phyloP scores from a whole-genome alignment of 2,888 invertebrate genomes.

The Tanytarsus gracilentus region DNA sequence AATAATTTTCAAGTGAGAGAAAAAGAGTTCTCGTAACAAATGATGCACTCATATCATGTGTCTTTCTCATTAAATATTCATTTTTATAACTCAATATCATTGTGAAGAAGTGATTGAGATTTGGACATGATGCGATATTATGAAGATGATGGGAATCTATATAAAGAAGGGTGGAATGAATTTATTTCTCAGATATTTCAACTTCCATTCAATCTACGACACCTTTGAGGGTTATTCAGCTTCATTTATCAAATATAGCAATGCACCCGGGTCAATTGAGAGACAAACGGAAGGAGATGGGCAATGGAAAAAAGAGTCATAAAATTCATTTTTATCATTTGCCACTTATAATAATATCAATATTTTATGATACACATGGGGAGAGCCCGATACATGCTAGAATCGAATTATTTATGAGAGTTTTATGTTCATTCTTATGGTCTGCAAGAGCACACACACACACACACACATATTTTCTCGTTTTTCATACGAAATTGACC shows the following conservation, averaged over 20 bases:
- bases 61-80: conserved; percentile 27
- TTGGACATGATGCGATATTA: not conserved
- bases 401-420: conserved; percentile 24
- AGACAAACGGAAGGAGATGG: not conserved
- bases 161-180: not conserved
- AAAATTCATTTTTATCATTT: conserved; percentile 29
- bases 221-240: conserved; percentile 23
- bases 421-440: conserved; percentile 9
- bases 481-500: conserved; percentile 13
- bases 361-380: conserved; percentile 27
- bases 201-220: conserved; percentile 19
- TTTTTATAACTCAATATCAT: conserved; percentile 28
- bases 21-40: conserved; percentile 4
- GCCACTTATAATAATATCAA: conserved; percentile 29
- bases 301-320: conserved; percentile 1
- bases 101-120: not conserved
- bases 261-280: conserved; percentile 9
- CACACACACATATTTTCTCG: not conserved
- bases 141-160: not conserved
- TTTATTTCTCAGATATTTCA: conserved; percentile 1
- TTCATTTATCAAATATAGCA: conserved; percentile 23
- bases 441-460: not conserved
- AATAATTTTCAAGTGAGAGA: too few species aligned
- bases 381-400: not conserved
- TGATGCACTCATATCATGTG: conserved; percentile 10